Base-by-base conservation (phyloP, 2,888 invertebrate species). In the Xestia sexstrigata region DNA sequence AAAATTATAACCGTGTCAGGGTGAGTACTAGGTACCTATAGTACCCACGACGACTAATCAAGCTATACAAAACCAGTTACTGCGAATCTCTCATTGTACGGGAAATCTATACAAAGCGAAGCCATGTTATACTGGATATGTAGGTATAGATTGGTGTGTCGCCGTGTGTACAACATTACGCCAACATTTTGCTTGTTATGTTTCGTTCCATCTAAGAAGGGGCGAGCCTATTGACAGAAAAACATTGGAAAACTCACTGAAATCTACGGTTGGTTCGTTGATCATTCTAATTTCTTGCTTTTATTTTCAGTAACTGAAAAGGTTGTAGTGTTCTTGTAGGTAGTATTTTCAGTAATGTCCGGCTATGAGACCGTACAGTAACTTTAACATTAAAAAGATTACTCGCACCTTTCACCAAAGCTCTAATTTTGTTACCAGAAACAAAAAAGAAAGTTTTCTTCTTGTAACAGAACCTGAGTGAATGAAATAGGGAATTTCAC, bases 401-500 rank as follows among this genome's bases (percentile, higher is more conserved):
- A 23, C 20, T 39, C 17, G 13, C 7, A 3, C 26, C 23, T 62
- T n/a, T 49, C 65, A 23, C 23, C 4, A 17, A 45, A 49, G 17
- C 15, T 58, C 17, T 60, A 26, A 62, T 52, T 63, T 35, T 17
- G 7, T 71, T 67, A 15, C 26, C 15, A 67, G 60, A 70, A 62
- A 70, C 60, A 26, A n/a, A 8, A 30, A 26, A 2, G 15, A 45
- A 70, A 69, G 30, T 49, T 77, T 49, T 42, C 15, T 35, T 23
- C 49, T 63, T 30, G 9, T 6, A 2, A 58, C 52, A 15, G 45
- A 47, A 79, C 60, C n/a, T 2, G 8, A 47, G 6, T 30, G 58
- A 81, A 70, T 15, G 45, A 52, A 70, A 26, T 60, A 67, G n/a
- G 75, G 30, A 39, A 52, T 70, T n/a, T 58, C n/a, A 4, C 26